Evolutionary conservation across 2,113 vertebrate genomes (phyloP), one percentile per base, ranked within the genome.

Genomic region (Solenodon paradoxus): DNA sequence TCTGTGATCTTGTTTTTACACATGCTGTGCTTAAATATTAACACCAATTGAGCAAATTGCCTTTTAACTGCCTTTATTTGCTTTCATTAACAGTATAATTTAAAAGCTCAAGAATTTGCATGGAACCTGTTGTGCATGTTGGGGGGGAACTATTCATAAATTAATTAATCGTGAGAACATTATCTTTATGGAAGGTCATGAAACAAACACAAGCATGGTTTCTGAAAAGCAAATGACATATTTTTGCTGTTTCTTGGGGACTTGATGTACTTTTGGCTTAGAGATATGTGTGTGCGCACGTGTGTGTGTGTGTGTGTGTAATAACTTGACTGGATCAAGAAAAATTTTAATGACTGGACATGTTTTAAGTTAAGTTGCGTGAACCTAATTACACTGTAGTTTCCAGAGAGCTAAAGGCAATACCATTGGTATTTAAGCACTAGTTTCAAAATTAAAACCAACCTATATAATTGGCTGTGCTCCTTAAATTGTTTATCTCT

Each of bases 11-110:
- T 38, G 97, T 96, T 98, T 98, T 98, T 98, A 79, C 97, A 95
- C 98, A 98, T 96, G 98, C 98, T 99, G 98, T 98, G 98, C 98
- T 98, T 98, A 98, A 98, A 99, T 99, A 99, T 99, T 98, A 98
- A 98, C 98, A 98, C 98, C 98, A 98, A 98, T 99, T 98, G 98
- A 98, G 98, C 98, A 99, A 98, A 99, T 99, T 99, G 98, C 98
- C 98, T 98, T 98, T 98, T 99, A 99, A 99, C 98, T 98, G 98
- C 98, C 93, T 99, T 99, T 99, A 99, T 99, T 99, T 98, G 98
- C 98, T 98, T 99, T 98, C 98, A 99, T 99, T 99, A 99, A 98
- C 96, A 88, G 97, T 97, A 98, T 98, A 99, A 99, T 99, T 99
- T 99, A 98, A 98, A 99, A 99, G 98, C 98, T 98, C 97, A 97